Percentiles rank a stretch among this genome's conserved stretches.
phyloP scores from a whole-genome alignment of 2,888 invertebrate genomes.

The Nemotelus pantherinus region DNA sequence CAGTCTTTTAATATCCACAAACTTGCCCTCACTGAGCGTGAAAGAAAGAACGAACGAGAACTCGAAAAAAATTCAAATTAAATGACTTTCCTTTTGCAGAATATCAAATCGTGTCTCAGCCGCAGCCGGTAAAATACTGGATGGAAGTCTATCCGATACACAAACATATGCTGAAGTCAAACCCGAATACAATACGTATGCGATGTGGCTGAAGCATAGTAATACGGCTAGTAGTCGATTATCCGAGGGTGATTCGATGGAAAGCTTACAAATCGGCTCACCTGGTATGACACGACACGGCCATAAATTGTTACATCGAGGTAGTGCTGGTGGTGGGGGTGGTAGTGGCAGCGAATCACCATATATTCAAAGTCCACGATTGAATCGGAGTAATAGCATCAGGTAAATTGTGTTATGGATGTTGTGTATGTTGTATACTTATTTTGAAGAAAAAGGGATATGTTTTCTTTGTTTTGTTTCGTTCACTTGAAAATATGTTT shows the following conservation, averaged over 20 bases:
- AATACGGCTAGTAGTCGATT: conserved; percentile 80
- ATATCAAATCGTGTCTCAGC: conserved; percentile 65
- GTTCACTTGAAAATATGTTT: too few species aligned
- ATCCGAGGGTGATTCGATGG: conserved; percentile 91
- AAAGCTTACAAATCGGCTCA: conserved; percentile 77
- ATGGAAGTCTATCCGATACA: conserved; percentile 87
- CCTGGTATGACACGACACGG: conserved; percentile 71
- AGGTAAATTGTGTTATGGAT: conserved; percentile 70
- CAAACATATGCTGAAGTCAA: conserved; percentile 78
- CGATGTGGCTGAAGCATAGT: conserved; percentile 89
- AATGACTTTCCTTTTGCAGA: conserved; percentile 56
- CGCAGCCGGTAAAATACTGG: conserved; percentile 69
- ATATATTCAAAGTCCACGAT: conserved; percentile 70
- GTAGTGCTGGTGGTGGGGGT: not conserved
- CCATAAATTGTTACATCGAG: conserved; percentile 63
- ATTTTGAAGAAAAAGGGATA: not conserved
- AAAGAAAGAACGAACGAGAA: not conserved
- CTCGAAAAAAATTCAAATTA: conserved; percentile 23
- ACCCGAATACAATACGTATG: conserved; percentile 85
- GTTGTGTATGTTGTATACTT: too few species aligned
- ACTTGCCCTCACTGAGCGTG: not conserved
- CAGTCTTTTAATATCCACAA: not conserved
- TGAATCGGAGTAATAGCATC: conserved; percentile 92
- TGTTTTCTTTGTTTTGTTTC: too few species aligned
- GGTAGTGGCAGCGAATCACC: conserved; percentile 57